A percentile compares a stretch with the other conserved stretches of the same genome.
These are phyloP conservation scores for Vesta saturnalis DNA, from an alignment of 2,888 invertebrate species.

Conservation along the genomic window DNA sequence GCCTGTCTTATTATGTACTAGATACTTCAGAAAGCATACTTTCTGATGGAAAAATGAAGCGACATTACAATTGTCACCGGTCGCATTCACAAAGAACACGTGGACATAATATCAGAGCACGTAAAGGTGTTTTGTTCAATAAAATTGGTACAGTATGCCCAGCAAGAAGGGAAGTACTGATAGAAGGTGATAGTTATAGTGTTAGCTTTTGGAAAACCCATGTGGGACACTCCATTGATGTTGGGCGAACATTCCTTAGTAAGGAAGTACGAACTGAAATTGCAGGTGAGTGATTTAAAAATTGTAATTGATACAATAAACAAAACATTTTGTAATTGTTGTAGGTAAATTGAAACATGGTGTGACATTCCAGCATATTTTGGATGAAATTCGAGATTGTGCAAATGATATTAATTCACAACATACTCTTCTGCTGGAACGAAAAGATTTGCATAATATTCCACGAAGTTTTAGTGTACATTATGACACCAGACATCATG, in stretches of 20 bases:
- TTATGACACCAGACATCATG: slow-evolving; percentile 27
- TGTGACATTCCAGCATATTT: slow-evolving; percentile 4
- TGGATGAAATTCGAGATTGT: not conserved
- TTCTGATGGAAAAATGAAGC: too few species aligned
- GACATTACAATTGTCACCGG: too few species aligned
- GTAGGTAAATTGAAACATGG: not conserved
- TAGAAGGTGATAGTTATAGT: too few species aligned
- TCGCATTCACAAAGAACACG: too few species aligned
- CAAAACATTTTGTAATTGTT: not conserved
- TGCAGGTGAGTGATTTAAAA: not conserved
- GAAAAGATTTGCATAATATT: slow-evolving; percentile 34
- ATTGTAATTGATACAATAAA: not conserved
- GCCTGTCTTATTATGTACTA: too few species aligned
- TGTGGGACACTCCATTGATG: slow-evolving; percentile 20
- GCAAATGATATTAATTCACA: not conserved
- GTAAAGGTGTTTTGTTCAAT: too few species aligned
- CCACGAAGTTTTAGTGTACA: slow-evolving; percentile 23
- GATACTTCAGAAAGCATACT: too few species aligned
- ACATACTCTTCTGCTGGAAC: slow-evolving; percentile 3
- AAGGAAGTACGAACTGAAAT: not conserved
- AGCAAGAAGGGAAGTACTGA: too few species aligned
- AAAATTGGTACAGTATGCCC: too few species aligned
- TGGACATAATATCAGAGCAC: too few species aligned
- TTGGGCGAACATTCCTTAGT: slow-evolving; percentile 19
- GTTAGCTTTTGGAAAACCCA: slow-evolving; percentile 22